Conservation (phyloP, 2,888 invertebrate genomes). For the Myathropa florea region DNA sequence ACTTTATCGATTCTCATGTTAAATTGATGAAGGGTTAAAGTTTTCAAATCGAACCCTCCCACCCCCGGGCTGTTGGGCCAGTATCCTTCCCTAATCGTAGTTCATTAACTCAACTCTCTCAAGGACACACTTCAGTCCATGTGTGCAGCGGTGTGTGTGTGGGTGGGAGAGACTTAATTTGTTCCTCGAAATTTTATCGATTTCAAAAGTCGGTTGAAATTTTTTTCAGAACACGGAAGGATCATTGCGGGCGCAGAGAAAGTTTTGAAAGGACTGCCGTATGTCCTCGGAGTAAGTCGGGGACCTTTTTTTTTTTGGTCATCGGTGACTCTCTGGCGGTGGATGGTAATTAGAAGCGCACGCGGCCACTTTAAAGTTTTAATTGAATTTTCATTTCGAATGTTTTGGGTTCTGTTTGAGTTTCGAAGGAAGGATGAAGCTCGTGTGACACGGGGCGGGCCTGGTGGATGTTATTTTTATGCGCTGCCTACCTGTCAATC, state of each 20-base stretch:
- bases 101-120: constrained; percentile 10
- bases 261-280: background rate
- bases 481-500: too few species aligned
- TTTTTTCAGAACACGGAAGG: background rate
- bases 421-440: background rate
- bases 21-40: constrained; percentile 18
- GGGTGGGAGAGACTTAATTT: background rate
- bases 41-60: background rate
- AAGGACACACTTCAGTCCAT: background rate
- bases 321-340: background rate
- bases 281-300: background rate
- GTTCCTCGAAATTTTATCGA: constrained; percentile 6
- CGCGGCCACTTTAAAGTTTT: constrained; percentile 30
- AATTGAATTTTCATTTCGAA: constrained; percentile 25
- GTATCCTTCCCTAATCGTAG: constrained; percentile 11
- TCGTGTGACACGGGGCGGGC: too few species aligned
- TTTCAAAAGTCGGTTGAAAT: background rate
- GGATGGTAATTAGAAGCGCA: constrained; percentile 15
- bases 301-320: background rate
- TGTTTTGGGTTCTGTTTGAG: background rate
- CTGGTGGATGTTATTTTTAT: too few species aligned
- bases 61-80: background rate
- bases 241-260: background rate
- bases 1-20: constrained; percentile 21
- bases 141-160: background rate